Conservation (phyloP, 1,140 invertebrate genomes). For the Marisa cornuarietis region DNA sequence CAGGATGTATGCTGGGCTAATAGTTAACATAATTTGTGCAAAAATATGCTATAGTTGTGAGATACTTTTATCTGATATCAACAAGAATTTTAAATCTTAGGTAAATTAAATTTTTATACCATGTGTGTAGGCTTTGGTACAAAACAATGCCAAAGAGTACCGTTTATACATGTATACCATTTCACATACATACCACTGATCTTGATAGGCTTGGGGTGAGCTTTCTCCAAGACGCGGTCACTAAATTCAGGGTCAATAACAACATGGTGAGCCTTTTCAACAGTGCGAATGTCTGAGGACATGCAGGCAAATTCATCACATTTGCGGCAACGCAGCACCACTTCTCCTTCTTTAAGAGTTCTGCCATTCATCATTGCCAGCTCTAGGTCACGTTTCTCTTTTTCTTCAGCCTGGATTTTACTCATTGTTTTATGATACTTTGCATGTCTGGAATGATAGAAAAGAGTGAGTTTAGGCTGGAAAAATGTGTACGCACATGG, state of each 20-base stretch:
- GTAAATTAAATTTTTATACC: no score
- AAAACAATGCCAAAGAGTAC: no score
- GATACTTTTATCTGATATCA: no score
- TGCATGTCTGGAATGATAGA: neutral
- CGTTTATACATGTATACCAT: no score
- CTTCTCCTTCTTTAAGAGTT: conserved; percentile 31
- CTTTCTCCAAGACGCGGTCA: conserved; percentile 9
- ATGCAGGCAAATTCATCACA: conserved; percentile 46
- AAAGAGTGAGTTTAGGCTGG: no score
- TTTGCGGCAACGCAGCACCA: conserved; percentile 43
- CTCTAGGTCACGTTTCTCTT: conserved; percentile 30
- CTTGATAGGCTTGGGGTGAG: neutral
- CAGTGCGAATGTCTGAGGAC: conserved; percentile 42
- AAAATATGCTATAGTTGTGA: no score
- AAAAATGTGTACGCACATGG: no score
- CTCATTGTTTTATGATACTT: conserved; percentile 26
- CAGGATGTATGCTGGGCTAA: no score
- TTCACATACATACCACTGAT: no score
- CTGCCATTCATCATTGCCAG: conserved; percentile 21
- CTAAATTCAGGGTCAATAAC: conserved; percentile 38
- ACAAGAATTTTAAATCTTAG: no score
- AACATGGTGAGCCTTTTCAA: conserved; percentile 43
- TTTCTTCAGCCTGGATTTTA: conserved; percentile 37
- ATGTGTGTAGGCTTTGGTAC: no score
- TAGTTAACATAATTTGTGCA: no score